phyloP scores from a whole-genome alignment of 2,888 invertebrate species.

The Cenopis cana region DNA sequence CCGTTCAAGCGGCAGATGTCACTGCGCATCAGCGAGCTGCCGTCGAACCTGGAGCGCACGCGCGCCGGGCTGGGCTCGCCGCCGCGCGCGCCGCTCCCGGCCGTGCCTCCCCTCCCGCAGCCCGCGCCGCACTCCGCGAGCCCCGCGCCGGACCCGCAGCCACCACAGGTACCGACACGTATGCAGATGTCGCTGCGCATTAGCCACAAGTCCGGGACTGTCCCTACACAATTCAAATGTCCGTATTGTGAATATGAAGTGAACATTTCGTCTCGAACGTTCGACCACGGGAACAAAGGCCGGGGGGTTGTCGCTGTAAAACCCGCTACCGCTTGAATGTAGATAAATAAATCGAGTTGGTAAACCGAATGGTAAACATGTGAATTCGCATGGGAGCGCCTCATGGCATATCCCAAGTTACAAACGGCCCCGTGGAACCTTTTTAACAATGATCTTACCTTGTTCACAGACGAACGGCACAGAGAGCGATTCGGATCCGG shows the following conservation, averaged over 20 bases:
- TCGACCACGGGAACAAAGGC: too few relatives aligned
- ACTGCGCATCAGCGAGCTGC: constrained; percentile 96
- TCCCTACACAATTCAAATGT: too few relatives aligned
- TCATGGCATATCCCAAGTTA: background rate
- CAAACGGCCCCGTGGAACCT: too few relatives aligned
- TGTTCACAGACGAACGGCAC: constrained; percentile 29
- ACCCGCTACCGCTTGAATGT: too few relatives aligned
- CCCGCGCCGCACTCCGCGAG: constrained; percentile 39
- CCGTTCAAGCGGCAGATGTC: constrained; percentile 99
- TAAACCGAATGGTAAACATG: too few relatives aligned
- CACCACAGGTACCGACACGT: constrained; percentile 2
- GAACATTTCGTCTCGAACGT: too few relatives aligned
- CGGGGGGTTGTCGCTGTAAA: too few relatives aligned
- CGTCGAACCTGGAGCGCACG: constrained; percentile 95
- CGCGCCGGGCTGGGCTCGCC: constrained; percentile 90
- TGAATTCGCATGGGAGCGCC: too few relatives aligned
- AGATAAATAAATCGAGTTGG: too few relatives aligned
- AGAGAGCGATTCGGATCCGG: constrained; percentile 73
- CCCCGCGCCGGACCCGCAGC: constrained; percentile 11
- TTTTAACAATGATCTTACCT: background rate
- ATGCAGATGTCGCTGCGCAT: too few relatives aligned
- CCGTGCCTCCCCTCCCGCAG: constrained; percentile 67
- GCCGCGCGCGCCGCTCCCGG: constrained; percentile 88
- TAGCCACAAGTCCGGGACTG: too few relatives aligned
- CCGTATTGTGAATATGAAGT: too few relatives aligned